phyloP scores from a whole-genome alignment of 2,113 vertebrate species.

The Girardinichthys multiradiatus region DNA sequence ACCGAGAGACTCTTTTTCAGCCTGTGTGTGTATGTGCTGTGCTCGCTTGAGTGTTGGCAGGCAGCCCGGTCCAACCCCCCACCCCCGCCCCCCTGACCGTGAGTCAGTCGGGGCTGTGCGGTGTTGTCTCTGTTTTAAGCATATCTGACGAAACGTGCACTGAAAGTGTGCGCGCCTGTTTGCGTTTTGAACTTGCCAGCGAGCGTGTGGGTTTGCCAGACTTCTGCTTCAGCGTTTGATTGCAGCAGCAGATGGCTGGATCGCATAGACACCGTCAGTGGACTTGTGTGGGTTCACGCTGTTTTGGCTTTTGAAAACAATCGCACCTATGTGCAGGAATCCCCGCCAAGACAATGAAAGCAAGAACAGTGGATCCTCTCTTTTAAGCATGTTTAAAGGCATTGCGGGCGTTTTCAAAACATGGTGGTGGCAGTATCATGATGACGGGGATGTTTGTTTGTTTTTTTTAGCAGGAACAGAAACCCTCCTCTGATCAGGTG shows the following conservation, averaged over 20 bases:
- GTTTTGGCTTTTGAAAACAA: conserved; percentile 47
- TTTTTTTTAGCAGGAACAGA: too few relatives aligned
- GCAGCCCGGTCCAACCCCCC: too few relatives aligned
- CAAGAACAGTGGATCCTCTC: background rate
- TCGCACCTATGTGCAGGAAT: conserved; percentile 32
- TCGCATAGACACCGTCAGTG: conserved; percentile 52
- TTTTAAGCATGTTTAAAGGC: conserved; percentile 10
- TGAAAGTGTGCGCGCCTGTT: conserved; percentile 10
- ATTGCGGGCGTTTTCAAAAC: conserved; percentile 32
- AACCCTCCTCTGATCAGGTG: background rate
- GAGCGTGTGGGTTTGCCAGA: conserved; percentile 31
- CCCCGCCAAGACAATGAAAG: conserved; percentile 26
- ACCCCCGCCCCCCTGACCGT: conserved; percentile 52
- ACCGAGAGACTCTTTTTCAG: conserved; percentile 9
- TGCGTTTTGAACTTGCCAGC: conserved; percentile 9
- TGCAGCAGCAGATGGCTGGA: conserved; percentile 78
- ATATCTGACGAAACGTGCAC: conserved; percentile 38
- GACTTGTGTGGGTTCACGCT: conserved; percentile 23
- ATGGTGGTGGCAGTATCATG: background rate
- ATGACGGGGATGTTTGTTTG: background rate
- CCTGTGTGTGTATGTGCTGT: conserved; percentile 6
- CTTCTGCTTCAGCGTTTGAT: conserved; percentile 66
- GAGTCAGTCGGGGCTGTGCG: conserved; percentile 51
- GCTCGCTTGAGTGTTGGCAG: conserved; percentile 42
- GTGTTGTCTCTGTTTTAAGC: conserved; percentile 39